These are phyloP conservation scores for Crocidura indochinensis DNA, from an alignment of 2,797 vertebrate genomes.

Conservation along the genomic window DNA sequence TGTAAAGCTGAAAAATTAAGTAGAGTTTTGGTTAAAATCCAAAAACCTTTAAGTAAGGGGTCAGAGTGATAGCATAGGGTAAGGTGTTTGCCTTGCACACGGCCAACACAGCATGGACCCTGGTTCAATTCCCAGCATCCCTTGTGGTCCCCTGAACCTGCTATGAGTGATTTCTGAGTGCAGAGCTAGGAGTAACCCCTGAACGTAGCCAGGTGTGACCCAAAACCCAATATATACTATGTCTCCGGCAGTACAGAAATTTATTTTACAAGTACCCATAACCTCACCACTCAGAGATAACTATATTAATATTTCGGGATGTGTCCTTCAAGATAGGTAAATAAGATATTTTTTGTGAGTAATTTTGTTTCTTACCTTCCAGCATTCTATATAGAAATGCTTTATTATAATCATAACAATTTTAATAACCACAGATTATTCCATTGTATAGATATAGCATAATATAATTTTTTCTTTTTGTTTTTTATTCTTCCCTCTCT, in stretches of 20 bases:
- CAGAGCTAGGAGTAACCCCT: too few relatives aligned
- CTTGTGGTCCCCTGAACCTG: too few relatives aligned
- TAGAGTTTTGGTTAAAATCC: not conserved
- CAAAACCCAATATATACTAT: too few relatives aligned
- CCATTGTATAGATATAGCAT: too few relatives aligned
- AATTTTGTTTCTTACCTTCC: slow-evolving; percentile 8
- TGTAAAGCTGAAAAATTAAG: slow-evolving; percentile 1
- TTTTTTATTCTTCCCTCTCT: not conserved
- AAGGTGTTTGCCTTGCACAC: too few relatives aligned
- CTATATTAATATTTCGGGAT: not conserved
- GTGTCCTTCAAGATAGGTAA: not conserved
- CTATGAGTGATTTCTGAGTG: too few relatives aligned
- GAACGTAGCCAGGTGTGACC: too few relatives aligned
- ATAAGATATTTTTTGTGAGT: slow-evolving; percentile 10
- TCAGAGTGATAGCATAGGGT: too few relatives aligned
- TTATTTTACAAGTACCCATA: slow-evolving; percentile 5
- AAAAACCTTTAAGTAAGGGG: too few relatives aligned
- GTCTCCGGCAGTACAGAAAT: not conserved
- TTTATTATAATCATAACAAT: slow-evolving; percentile 33
- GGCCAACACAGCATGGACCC: too few relatives aligned
- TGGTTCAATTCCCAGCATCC: too few relatives aligned
- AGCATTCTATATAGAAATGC: not conserved
- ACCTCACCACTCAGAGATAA: not conserved
- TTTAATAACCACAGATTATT: too few relatives aligned
- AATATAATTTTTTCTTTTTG: slow-evolving; percentile 16